These are phyloP conservation scores for Hippopotamus amphibius DNA, from an alignment of 2,113 vertebrate species.

Conservation along the genomic window DNA sequence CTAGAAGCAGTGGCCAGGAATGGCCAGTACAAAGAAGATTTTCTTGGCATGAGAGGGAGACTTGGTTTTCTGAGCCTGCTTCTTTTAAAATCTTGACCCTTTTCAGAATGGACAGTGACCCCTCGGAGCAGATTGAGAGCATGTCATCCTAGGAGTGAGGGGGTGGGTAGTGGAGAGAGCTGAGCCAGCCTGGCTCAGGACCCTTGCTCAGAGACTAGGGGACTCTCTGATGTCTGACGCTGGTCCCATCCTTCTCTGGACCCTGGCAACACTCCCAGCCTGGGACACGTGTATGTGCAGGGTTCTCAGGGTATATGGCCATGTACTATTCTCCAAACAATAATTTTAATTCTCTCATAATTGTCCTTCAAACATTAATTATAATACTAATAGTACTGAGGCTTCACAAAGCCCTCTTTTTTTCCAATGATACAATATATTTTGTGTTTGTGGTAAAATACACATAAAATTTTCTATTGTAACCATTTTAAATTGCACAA, in stretches of 20 bases:
- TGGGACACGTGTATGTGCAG: not conserved
- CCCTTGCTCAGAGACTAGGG: not conserved
- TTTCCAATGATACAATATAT: not conserved
- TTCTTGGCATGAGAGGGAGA: not conserved
- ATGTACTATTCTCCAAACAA: not conserved
- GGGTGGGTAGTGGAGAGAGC: accelerated
- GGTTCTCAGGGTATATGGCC: not conserved
- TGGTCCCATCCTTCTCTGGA: not conserved
- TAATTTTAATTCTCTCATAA: not conserved
- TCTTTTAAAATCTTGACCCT: not conserved
- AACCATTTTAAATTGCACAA: not conserved
- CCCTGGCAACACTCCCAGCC: not conserved
- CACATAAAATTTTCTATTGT: not conserved
- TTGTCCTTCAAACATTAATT: not conserved
- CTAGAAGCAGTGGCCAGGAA: not conserved
- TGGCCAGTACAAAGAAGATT: not conserved
- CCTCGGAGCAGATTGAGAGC: not conserved
- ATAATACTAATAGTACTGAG: not conserved
- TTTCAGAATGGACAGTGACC: not conserved
- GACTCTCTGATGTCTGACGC: not conserved
- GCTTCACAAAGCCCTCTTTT: not conserved
- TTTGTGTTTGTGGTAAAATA: not conserved
- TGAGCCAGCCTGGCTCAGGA: too few relatives aligned
- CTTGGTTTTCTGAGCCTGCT: not conserved
- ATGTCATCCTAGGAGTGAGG: not conserved